These are phyloP conservation scores for Propsilocerus akamusi DNA, from an alignment of 1,140 invertebrate genomes.

Conservation along the genomic window DNA sequence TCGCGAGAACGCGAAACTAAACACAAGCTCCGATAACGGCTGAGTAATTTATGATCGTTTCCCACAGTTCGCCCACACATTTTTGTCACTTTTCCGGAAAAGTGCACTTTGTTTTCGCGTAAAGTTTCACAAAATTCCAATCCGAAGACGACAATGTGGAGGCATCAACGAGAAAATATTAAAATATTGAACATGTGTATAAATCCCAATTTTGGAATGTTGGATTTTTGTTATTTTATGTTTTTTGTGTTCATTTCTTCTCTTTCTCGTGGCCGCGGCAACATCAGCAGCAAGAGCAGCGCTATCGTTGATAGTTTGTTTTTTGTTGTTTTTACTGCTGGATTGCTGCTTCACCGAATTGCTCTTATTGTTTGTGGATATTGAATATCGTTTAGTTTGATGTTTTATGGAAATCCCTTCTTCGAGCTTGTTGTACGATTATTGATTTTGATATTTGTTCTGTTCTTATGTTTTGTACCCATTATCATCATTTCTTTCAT, in stretches of 20 bases:
- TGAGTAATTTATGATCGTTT: conserved; percentile 2
- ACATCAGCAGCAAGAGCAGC: too few relatives aligned
- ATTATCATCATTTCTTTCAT: too few relatives aligned
- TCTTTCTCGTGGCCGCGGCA: not conserved
- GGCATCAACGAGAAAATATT: conserved; percentile 1
- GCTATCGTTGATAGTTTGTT: too few relatives aligned
- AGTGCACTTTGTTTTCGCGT: not conserved
- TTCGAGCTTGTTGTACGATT: too few relatives aligned
- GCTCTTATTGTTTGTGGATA: too few relatives aligned
- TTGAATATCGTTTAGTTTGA: too few relatives aligned
- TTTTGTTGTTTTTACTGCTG: too few relatives aligned
- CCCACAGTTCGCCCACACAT: not conserved
- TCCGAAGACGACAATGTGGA: not conserved
- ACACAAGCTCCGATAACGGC: conserved; percentile 3
- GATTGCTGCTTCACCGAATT: too few relatives aligned
- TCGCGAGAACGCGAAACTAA: too few relatives aligned
- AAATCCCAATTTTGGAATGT: conserved; percentile 1
- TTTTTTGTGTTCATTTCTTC: not conserved
- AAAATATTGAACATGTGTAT: conserved; percentile 4
- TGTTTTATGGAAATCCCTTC: too few relatives aligned
- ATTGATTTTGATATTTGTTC: too few relatives aligned
- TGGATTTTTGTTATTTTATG: not conserved
- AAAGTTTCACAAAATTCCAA: not conserved
- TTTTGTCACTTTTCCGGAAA: not conserved
- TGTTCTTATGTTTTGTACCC: too few relatives aligned